phyloP scores from a whole-genome alignment of 1,140 invertebrate species.

The Zaprionus ornatus region DNA sequence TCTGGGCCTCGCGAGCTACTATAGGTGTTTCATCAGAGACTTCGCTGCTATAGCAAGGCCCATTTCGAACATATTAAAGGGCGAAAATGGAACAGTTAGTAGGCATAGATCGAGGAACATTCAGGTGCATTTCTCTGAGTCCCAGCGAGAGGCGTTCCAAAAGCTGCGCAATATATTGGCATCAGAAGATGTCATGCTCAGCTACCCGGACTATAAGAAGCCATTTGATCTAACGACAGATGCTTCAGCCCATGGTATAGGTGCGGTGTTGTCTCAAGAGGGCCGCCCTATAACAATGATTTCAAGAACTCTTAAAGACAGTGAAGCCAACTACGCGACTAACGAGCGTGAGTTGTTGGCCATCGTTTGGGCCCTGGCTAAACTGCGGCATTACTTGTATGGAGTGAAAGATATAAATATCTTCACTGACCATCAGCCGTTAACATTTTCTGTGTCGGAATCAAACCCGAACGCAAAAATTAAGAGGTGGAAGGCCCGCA shows the following conservation, averaged over 20 bases:
- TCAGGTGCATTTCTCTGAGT: no score
- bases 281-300: not conserved
- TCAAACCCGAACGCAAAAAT: conserved; percentile 38
- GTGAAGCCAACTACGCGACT: conserved; percentile 2
- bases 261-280: not conserved
- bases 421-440: conserved; percentile 13
- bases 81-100: conserved; percentile 33
- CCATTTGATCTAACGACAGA: not conserved
- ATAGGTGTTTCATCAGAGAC: not conserved
- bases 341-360: not conserved
- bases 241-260: not conserved
- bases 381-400: not conserved
- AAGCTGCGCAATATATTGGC: no score
- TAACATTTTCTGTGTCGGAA: conserved; percentile 26
- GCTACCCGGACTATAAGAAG: not conserved
- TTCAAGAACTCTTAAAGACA: not conserved
- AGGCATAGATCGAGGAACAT: no score
- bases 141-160: no score
- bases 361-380: not conserved
- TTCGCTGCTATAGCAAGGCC: not conserved
- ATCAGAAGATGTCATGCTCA: no score
- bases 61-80: not conserved
- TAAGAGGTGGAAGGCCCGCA: conserved; percentile 22
- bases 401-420: conserved; percentile 9
- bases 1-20: not conserved